Evolutionary conservation across 1,140 invertebrate species (phyloP).

Genomic region (Cyclina sinensis): DNA sequence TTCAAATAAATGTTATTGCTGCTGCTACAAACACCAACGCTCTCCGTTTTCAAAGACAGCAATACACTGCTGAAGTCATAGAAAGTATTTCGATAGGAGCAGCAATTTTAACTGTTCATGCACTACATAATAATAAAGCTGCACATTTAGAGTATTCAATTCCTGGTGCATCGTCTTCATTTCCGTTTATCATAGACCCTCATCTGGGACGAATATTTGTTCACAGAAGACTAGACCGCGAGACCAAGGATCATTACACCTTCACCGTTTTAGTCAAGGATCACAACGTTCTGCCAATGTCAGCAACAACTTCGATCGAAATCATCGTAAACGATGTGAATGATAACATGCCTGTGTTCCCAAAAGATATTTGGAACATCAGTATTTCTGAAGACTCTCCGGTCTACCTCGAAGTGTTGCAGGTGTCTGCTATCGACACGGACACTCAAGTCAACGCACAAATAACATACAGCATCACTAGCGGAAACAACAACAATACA

Average conservation of each 20-base stretch:
- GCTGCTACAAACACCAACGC: conserved; percentile 82
- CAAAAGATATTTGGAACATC: conserved; percentile 72
- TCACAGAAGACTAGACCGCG: conserved; percentile 93
- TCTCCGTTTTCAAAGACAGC: conserved; percentile 87
- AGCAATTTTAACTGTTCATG: conserved; percentile 93
- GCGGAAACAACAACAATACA: conserved; percentile 96
- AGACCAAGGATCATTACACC: conserved; percentile 93
- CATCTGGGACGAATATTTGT: conserved; percentile 94
- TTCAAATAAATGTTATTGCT: conserved; percentile 79
- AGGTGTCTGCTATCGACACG: conserved; percentile 81
- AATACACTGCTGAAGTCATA: conserved; percentile 93
- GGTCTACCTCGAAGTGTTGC: conserved; percentile 93
- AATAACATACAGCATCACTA: conserved; percentile 95
- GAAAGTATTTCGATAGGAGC: conserved; percentile 90
- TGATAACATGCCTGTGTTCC: conserved; percentile 86
- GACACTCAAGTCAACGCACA: conserved; percentile 92
- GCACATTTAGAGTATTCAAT: conserved; percentile 93
- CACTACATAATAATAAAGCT: conserved; percentile 96
- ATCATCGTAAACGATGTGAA: conserved; percentile 87
- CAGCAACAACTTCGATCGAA: conserved; percentile 94
- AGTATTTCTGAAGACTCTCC: conserved; percentile 77
- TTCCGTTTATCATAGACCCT: conserved; percentile 94
- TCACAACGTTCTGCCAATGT: conserved; percentile 91
- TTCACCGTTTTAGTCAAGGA: conserved; percentile 90
- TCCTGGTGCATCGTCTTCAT: conserved; percentile 86